These are phyloP conservation scores for Loripinus fragilis DNA, from an alignment of 2,888 invertebrate species.

Conservation along the genomic window DNA sequence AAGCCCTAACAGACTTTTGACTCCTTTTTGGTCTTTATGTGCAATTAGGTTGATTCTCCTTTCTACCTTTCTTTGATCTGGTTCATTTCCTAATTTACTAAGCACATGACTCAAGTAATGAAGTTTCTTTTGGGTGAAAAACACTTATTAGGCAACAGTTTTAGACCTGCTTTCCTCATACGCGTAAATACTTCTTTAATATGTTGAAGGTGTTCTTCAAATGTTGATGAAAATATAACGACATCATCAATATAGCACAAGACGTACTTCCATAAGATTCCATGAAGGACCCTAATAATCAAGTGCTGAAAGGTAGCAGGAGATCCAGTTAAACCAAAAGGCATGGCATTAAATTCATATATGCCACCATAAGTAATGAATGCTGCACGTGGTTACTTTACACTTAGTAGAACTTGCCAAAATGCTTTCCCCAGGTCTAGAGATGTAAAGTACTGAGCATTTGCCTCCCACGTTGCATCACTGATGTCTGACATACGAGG, in stretches of 20 bases:
- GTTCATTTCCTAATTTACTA: conserved; percentile 39
- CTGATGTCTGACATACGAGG: conserved; percentile 48
- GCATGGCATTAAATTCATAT: conserved; percentile 38
- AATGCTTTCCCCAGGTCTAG: too few species aligned
- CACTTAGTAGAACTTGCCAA: conserved; percentile 49
- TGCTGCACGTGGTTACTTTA: conserved; percentile 34
- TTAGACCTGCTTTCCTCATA: conserved; percentile 26
- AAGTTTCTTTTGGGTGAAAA: too few species aligned
- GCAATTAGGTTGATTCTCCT: too few species aligned
- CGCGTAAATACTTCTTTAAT: conserved; percentile 33
- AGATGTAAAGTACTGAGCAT: too few species aligned
- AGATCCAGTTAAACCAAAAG: conserved; percentile 40
- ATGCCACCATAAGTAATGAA: conserved; percentile 52
- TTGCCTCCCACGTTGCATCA: conserved; percentile 47
- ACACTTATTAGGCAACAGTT: conserved; percentile 32
- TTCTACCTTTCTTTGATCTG: conserved; percentile 47
- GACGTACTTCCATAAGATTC: conserved; percentile 41
- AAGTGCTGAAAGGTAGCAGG: conserved; percentile 36
- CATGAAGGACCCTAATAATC: conserved; percentile 39
- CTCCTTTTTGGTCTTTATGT: too few species aligned
- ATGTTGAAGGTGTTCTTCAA: conserved; percentile 33
- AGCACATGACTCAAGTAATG: conserved; percentile 53
- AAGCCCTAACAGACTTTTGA: too few species aligned
- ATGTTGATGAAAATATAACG: too few species aligned
- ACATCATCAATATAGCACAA: too few species aligned